phyloP scores from a whole-genome alignment of 2,888 invertebrate genomes.

The Meteorus cinctellus region DNA sequence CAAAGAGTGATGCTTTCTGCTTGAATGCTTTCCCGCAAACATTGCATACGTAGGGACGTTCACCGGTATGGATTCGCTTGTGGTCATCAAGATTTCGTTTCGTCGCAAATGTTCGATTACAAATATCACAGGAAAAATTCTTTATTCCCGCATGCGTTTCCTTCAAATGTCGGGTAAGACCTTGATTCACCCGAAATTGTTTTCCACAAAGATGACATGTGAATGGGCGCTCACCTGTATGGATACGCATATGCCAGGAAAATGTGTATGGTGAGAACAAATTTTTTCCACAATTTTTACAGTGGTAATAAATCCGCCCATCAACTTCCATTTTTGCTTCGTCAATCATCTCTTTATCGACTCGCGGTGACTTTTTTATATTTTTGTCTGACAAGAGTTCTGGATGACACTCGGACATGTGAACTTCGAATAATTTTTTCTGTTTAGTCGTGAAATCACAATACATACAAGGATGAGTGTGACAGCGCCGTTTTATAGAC shows the following conservation, averaged over 20 bases:
- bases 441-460: slow-evolving; percentile 56
- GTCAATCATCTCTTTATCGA: slow-evolving; percentile 69
- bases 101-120: slow-evolving; percentile 77
- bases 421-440: slow-evolving; percentile 55
- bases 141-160: slow-evolving; percentile 79
- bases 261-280: slow-evolving; percentile 79
- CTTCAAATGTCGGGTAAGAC: slow-evolving; percentile 78
- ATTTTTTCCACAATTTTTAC: slow-evolving; percentile 77
- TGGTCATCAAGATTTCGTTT: slow-evolving; percentile 77
- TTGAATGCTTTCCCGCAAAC: slow-evolving; percentile 80
- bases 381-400: slow-evolving; percentile 46
- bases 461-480: slow-evolving; percentile 54
- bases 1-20: slow-evolving; percentile 80
- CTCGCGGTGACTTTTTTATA: slow-evolving; percentile 42
- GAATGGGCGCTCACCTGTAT: slow-evolving; percentile 80
- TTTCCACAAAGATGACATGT: slow-evolving; percentile 81
- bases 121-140: slow-evolving; percentile 77
- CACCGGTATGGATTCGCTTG: slow-evolving; percentile 73
- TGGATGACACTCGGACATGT: slow-evolving; percentile 54
- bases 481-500: slow-evolving; percentile 72
- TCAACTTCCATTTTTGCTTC: slow-evolving; percentile 69
- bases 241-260: slow-evolving; percentile 78
- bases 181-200: slow-evolving; percentile 80
- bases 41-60: slow-evolving; percentile 73
- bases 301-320: slow-evolving; percentile 77